Evolutionary conservation across 92 coral and sea anemone genomes (phyloP).

Genomic region (Epizoanthus scotinus): DNA sequence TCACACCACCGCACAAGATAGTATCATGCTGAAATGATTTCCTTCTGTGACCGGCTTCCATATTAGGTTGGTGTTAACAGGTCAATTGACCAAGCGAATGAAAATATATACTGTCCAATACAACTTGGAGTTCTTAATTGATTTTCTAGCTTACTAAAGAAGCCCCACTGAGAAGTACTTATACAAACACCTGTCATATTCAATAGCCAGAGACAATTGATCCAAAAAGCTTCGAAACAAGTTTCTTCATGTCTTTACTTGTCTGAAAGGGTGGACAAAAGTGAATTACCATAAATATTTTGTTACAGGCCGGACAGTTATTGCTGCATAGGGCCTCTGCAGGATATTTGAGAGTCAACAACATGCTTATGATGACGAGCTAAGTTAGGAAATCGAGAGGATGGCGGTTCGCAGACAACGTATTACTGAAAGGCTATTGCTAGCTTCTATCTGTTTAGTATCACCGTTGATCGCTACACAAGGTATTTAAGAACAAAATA

Average conservation of each 20-base stretch:
- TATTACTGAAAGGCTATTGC: neutral
- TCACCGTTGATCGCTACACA: neutral
- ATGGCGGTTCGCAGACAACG: too few relatives aligned
- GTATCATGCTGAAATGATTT: constrained; percentile 5
- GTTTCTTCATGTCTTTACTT: neutral
- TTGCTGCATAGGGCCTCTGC: neutral
- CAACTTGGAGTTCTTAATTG: constrained; percentile 1
- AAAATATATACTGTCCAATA: neutral
- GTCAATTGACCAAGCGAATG: neutral
- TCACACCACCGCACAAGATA: neutral
- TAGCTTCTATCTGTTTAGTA: neutral
- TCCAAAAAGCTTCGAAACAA: neutral
- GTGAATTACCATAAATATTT: neutral
- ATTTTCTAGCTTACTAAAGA: neutral
- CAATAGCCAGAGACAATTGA: neutral
- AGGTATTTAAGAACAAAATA: constrained; percentile 13
- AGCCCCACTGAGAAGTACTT: constrained; percentile 8
- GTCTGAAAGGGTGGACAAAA: neutral
- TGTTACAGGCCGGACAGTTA: neutral
- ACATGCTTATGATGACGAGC: neutral
- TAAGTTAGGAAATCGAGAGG: constrained; percentile 1
- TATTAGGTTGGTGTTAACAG: neutral
- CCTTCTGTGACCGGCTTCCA: neutral
- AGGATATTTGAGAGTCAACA: neutral
- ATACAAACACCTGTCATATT: constrained; percentile 14